Evolutionary conservation across 2,888 invertebrate genomes (phyloP), one percentile per base, ranked within the genome.

Genomic region (Chrysotoxum bicinctum): DNA sequence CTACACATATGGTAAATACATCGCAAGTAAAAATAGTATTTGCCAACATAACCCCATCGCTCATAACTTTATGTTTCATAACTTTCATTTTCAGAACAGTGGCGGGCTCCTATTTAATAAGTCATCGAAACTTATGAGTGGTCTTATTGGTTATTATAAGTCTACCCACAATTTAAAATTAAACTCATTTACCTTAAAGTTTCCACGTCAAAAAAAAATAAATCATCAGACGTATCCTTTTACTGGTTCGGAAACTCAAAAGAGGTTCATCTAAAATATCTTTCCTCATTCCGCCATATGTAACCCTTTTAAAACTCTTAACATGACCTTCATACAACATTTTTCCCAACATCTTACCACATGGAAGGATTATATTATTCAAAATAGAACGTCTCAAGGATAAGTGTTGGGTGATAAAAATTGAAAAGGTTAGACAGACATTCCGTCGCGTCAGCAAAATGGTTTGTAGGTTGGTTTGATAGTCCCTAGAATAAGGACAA

Each of bases 341-440:
- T 30, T 32, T 21, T 12, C 48, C 14, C 54, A 64, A 60, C 58
- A 35, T 60, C 66, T 35, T 68, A 69, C 69, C 81, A 76, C 70
- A 76, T 76, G 64, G 56, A 70, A 66, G 62, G 80, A 69, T 80
- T 76, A 70, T 70, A 70, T 60, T 77, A 77, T 77, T 77, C 52
- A 72, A 72, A 81, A 45, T 48, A 64, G 68, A 50, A 56, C 30
- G 82, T 82, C 82, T 82, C 82, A 82, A 82, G 82, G 82, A 77
- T 82, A 70, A 68, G 43, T 50, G 56, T 35, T 52, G 60, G 60
- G 21, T 48, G 30, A 76, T 70, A 50, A 72, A 81, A 23, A 50
- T 66, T 66, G 54, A 45, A 77, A 77, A 82, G 82, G 77, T 82
- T 82, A 82, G 72, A 37, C 66, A 77, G 82, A 68, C 77, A 82